Percentiles rank a stretch among this genome's conserved stretches.
Evolutionary conservation across 2,888 invertebrate genomes (phyloP).

Genomic region (Gibbula magus): DNA sequence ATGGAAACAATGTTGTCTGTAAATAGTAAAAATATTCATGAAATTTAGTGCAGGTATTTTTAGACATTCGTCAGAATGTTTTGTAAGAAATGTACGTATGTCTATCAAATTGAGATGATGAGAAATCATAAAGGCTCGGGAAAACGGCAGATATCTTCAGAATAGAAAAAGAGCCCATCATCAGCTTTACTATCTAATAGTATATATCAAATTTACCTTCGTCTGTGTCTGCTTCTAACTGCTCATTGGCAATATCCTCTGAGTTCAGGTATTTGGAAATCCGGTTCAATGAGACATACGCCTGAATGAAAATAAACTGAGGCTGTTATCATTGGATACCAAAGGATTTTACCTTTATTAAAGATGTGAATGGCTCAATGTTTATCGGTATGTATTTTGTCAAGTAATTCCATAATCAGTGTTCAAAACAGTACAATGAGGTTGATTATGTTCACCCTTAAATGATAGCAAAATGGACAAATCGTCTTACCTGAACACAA

Average conservation of each 20-base stretch:
- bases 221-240: slow-evolving; percentile 47
- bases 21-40: slow-evolving; percentile 20
- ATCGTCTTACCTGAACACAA: slow-evolving; percentile 64
- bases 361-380: background rate
- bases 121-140: too few relatives aligned
- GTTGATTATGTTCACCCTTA: background rate
- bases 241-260: slow-evolving; percentile 58
- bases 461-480: background rate
- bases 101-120: too few relatives aligned
- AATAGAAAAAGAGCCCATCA: too few relatives aligned
- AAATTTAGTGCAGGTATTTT: too few relatives aligned
- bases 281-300: slow-evolving; percentile 64
- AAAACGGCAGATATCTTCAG: too few relatives aligned
- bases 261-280: slow-evolving; percentile 60
- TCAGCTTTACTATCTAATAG: too few relatives aligned
- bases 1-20: slow-evolving; percentile 83
- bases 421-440: too few relatives aligned
- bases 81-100: too few relatives aligned
- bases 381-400: background rate
- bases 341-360: background rate
- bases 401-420: too few relatives aligned
- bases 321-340: background rate
- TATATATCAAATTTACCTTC: slow-evolving; percentile 35
- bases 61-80: too few relatives aligned
- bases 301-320: slow-evolving; percentile 44